Conservation (phyloP, 2,888 invertebrate genomes). For the Villa cingulata region DNA sequence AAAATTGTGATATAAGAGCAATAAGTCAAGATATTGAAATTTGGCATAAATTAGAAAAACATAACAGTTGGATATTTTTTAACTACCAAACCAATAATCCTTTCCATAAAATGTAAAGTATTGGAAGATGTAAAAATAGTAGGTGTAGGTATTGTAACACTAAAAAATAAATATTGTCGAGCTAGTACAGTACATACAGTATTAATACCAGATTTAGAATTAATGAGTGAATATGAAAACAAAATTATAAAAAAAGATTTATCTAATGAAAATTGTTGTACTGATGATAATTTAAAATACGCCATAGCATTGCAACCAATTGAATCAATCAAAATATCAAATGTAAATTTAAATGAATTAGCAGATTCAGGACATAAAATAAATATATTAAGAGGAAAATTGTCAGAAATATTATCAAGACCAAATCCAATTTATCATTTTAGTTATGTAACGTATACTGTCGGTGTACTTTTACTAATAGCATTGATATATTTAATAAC, state of each 20-base stretch:
- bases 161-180: conserved; percentile 1
- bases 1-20: neutral
- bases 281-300: conserved; percentile 5
- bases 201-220: conserved; percentile 1
- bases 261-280: conserved; percentile 2
- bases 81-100: neutral
- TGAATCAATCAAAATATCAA: neutral
- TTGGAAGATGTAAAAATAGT: neutral
- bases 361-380: neutral
- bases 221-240: neutral
- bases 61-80: conserved; percentile 2
- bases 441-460: too few species aligned
- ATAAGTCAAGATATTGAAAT: neutral
- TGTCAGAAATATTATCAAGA: neutral
- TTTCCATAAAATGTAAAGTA: neutral
- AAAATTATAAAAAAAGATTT: neutral
- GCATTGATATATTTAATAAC: too few species aligned
- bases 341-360: conserved; percentile 1
- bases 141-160: conserved; percentile 1
- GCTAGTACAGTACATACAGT: neutral
- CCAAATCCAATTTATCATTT: too few species aligned
- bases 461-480: too few species aligned
- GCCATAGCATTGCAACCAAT: neutral
- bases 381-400: conserved; percentile 1
- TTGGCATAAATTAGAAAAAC: conserved; percentile 2